Base-by-base conservation (phyloP, 2,888 invertebrate species). In the Ditylenchus weischeri region DNA sequence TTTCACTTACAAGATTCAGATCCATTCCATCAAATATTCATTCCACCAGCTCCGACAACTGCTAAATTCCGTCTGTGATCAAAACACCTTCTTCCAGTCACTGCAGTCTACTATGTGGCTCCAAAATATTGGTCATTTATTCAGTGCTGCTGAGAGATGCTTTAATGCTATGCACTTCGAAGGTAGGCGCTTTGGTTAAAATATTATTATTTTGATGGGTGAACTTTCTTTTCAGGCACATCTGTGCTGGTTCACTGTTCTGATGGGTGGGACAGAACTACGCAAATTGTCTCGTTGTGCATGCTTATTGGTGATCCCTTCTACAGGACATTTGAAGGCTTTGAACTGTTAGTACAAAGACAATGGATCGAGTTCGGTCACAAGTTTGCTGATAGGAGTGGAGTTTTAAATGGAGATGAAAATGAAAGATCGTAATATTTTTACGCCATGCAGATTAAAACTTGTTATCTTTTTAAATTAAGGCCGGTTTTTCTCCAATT, bases 311-410 rank as follows among this genome's bases (percentile, higher is more conserved):
- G 95, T 50, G 96, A 96, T 87, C 93, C 94, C 0, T 90, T 89
- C 85, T 96, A 96, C 84, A 87, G 96, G 76, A 96, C 95, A 15
- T 88, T 92, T 64, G 90, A 92, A 87, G 93, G 86, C 71, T 96
- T 96, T 86, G 90, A 91, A 81, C 88, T 91, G 63, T 87, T 98
- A 66, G 90, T 95, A 66, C 92, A 95, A 85, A 88, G 93, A 69
- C 96, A 98, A 84, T 98, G 96, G 96, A 86, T 96, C 50, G 92
- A 91, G 83, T 98, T 92, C 85, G 96, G 96, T 0, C 96, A 98
- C 86, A 96, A 96, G 86, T 96, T 96, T 86, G 91, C 91, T 8
- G 95, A 96, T 85, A 89, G 96, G 62, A 93, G 93, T 84, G 84
- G 79, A 15, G 36, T 72, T 29, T 90, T 91, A 0, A 67, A 64